phyloP scores from a whole-genome alignment of 2,113 vertebrate species.

The Argyrosomus japonicus region DNA sequence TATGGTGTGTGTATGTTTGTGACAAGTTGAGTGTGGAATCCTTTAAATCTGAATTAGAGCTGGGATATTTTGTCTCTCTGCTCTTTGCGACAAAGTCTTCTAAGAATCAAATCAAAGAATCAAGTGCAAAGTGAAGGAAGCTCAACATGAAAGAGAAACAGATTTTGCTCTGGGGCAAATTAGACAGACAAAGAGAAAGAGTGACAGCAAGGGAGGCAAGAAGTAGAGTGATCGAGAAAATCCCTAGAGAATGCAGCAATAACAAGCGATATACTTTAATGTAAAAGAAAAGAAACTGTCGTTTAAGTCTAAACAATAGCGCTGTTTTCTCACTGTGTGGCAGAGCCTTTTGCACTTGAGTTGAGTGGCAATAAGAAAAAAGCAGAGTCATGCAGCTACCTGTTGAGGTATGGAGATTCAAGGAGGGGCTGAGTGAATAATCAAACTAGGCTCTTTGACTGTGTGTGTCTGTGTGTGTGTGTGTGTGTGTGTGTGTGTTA shows the following conservation, averaged over 20 bases:
- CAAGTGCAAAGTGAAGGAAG: conserved; percentile 32
- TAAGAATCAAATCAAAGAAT: conserved; percentile 8
- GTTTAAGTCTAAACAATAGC: conserved; percentile 6
- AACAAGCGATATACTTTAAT: conserved; percentile 28
- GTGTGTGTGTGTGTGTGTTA: conserved; percentile 24
- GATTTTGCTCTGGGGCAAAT: conserved; percentile 20
- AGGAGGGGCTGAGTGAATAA: conserved; percentile 32
- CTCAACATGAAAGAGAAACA: conserved; percentile 26
- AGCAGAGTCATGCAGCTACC: conserved; percentile 59
- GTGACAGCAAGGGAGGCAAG: background rate
- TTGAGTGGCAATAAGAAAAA: conserved; percentile 1
- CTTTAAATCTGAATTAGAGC: conserved; percentile 13
- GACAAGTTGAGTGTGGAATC: background rate
- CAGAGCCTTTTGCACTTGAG: conserved; percentile 1
- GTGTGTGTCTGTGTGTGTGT: background rate
- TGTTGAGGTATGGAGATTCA: conserved; percentile 50
- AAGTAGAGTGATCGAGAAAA: background rate
- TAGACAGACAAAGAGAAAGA: conserved; percentile 1
- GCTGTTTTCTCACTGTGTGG: conserved; percentile 1
- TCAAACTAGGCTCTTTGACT: conserved; percentile 5
- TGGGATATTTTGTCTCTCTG: background rate
- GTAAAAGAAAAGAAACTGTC: background rate
- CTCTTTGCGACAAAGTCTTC: conserved; percentile 3
- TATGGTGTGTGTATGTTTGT: background rate
- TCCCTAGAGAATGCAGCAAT: conserved; percentile 17